Conservation (phyloP, 2,797 vertebrate species). For the Scolopax rusticola region DNA sequence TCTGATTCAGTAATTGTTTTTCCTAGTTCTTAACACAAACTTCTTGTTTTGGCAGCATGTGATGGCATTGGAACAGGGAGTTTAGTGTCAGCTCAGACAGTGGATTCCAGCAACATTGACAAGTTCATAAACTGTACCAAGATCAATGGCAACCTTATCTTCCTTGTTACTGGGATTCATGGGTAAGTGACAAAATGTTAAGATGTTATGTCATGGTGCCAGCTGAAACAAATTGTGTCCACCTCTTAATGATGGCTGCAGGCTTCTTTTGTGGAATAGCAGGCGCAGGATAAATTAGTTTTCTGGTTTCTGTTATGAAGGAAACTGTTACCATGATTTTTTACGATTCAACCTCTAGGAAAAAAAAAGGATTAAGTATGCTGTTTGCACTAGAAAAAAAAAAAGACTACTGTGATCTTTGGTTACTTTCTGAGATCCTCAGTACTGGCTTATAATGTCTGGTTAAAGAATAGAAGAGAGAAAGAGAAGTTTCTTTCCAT, state of each 20-base stretch:
- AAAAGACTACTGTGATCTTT: not conserved
- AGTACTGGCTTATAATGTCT: not conserved
- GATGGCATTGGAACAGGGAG: constrained; percentile 96
- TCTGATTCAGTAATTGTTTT: not conserved
- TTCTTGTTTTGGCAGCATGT: constrained; percentile 85
- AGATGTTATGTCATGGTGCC: not conserved
- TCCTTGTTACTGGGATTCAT: constrained; percentile 97
- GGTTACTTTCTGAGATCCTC: not conserved
- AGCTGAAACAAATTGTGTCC: not conserved
- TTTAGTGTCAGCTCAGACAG: constrained; percentile 90
- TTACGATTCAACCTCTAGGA: not conserved
- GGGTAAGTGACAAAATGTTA: constrained; percentile 83
- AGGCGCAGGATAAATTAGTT: not conserved
- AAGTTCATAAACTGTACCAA: constrained; percentile 98
- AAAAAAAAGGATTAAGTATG: not conserved
- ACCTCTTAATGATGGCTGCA: not conserved
- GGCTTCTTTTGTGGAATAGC: not conserved
- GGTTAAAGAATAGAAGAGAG: not conserved
- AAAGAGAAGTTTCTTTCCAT: not conserved
- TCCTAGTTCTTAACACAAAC: not conserved
- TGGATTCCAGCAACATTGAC: constrained; percentile 97
- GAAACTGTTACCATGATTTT: not conserved
- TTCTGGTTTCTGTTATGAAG: not conserved
- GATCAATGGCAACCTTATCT: constrained; percentile 98
- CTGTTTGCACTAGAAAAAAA: not conserved